These are phyloP conservation scores for Hycleus cichorii DNA, from an alignment of 1,140 invertebrate species.

Conservation along the genomic window DNA sequence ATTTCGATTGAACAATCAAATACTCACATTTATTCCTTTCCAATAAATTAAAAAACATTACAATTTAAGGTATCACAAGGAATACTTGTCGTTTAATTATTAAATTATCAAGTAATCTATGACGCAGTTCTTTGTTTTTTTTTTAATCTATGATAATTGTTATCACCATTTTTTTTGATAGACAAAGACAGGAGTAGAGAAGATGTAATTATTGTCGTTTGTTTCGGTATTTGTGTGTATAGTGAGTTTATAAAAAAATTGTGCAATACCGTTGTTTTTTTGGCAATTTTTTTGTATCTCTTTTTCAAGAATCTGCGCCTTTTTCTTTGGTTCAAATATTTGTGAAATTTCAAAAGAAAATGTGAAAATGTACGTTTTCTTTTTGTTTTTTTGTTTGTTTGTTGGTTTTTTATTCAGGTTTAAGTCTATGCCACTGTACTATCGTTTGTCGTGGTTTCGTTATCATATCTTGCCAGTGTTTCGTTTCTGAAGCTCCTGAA, in stretches of 20 bases:
- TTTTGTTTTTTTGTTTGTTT: background rate
- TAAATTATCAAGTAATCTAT: background rate
- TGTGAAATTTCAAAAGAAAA: constrained; percentile 5
- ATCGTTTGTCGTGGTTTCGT: constrained; percentile 89
- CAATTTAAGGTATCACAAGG: constrained; percentile 36
- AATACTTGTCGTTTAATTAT: constrained; percentile 32
- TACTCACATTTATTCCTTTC: background rate
- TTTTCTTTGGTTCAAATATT: constrained; percentile 6
- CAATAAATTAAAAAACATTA: constrained; percentile 27
- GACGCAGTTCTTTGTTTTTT: background rate
- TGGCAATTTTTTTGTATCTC: constrained; percentile 5
- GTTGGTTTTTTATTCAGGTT: constrained; percentile 60
- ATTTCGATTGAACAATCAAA: background rate
- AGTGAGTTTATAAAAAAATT: background rate
- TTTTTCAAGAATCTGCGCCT: background rate
- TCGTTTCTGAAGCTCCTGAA: constrained; percentile 83
- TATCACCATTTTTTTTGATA: background rate
- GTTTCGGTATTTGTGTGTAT: background rate
- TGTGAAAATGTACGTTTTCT: background rate
- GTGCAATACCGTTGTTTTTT: constrained; percentile 17
- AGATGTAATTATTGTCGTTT: background rate
- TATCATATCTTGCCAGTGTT: constrained; percentile 95
- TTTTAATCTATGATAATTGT: background rate
- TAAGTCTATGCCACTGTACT: constrained; percentile 85
- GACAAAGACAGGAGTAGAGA: background rate